Percentiles rank a stretch among this genome's conserved stretches.
These are phyloP conservation scores for Melanotaenia maccullochi DNA, from an alignment of 2,797 vertebrate genomes.

Conservation along the genomic window DNA sequence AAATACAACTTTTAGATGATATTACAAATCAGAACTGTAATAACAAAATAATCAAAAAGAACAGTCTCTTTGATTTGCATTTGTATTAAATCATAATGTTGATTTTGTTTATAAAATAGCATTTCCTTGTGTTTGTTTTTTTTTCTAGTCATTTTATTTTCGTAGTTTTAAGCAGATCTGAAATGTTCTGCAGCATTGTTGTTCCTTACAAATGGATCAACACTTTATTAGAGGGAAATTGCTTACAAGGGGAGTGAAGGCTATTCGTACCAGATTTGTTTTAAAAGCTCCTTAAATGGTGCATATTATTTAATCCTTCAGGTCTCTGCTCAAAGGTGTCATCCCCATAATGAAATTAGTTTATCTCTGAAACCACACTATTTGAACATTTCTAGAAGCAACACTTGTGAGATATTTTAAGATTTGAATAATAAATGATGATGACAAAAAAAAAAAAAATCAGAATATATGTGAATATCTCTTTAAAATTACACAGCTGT, in stretches of 20 bases:
- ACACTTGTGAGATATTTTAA: too few relatives aligned
- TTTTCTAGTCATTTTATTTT: background rate
- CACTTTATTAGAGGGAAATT: too few relatives aligned
- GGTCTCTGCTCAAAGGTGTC: too few relatives aligned
- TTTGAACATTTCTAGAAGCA: too few relatives aligned
- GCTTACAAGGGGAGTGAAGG: background rate
- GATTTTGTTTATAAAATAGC: background rate
- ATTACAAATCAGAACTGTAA: background rate
- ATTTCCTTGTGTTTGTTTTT: background rate
- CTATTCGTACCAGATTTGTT: background rate
- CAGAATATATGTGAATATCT: too few relatives aligned
- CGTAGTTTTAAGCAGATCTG: background rate
- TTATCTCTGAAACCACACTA: too few relatives aligned
- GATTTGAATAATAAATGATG: too few relatives aligned
- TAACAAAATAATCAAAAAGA: background rate
- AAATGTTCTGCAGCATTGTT: background rate
- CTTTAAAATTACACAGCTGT: too few relatives aligned
- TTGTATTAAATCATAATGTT: conserved; percentile 4
- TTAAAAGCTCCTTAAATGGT: conserved; percentile 13
- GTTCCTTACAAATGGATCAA: background rate
- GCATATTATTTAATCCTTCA: background rate
- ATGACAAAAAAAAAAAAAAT: too few relatives aligned
- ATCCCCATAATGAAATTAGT: too few relatives aligned
- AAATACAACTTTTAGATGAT: background rate
- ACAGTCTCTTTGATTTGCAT: background rate